Evolutionary conservation across 2,888 invertebrate genomes (phyloP).

Genomic region (Machimus rusticus): DNA sequence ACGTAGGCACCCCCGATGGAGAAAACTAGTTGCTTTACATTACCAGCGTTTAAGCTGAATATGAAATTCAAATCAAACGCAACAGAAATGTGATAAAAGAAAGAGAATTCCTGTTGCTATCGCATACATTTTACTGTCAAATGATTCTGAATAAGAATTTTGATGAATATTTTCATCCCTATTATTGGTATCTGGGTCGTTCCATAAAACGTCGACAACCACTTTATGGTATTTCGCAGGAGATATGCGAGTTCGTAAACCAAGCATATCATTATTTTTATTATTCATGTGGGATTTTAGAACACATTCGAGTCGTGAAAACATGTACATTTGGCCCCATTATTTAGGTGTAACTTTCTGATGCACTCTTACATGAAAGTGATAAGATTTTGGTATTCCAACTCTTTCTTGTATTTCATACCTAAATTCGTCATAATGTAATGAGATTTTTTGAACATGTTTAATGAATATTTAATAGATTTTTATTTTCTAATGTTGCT

Average conservation of each 20-base stretch:
- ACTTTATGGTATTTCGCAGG: background rate
- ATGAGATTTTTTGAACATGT: background rate
- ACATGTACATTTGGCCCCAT: background rate
- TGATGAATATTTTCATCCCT: background rate
- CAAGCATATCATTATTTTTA: background rate
- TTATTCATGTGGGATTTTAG: background rate
- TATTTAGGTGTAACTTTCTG: background rate
- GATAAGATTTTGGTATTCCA: background rate
- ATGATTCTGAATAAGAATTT: background rate
- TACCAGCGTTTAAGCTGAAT: background rate
- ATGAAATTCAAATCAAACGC: background rate
- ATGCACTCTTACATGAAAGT: background rate
- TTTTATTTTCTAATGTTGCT: background rate
- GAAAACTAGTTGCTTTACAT: background rate
- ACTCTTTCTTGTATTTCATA: background rate
- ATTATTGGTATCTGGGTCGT: background rate
- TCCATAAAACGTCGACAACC: background rate
- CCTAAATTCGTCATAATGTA: background rate
- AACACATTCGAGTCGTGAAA: background rate
- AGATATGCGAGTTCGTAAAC: background rate
- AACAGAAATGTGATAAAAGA: background rate
- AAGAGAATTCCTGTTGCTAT: background rate
- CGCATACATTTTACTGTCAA: background rate
- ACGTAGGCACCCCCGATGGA: background rate
- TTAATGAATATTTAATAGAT: background rate